Conservation (phyloP, 2,113 vertebrate species). For the Morone saxatilis region DNA sequence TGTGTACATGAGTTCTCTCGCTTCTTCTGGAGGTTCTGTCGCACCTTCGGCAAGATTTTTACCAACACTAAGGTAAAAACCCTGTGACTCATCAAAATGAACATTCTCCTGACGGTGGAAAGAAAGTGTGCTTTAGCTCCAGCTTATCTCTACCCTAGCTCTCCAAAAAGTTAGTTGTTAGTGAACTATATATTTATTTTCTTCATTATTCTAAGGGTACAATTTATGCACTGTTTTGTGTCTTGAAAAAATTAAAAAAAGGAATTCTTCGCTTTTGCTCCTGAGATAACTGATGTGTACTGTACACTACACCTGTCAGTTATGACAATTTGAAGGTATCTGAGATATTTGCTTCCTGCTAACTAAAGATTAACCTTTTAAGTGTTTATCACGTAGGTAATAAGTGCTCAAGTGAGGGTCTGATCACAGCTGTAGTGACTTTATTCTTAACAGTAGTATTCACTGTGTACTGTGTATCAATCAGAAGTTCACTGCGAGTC, state of each 20-base stretch:
- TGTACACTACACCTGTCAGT: neutral
- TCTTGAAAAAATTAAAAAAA: no score
- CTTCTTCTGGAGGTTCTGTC: slow-evolving; percentile 99
- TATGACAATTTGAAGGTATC: neutral
- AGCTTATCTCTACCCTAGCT: neutral
- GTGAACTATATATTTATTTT: neutral
- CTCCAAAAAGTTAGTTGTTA: neutral
- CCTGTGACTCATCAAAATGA: neutral
- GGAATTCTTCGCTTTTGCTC: neutral
- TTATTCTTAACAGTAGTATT: neutral
- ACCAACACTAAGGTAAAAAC: slow-evolving; percentile 96
- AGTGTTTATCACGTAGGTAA: neutral
- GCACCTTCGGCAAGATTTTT: slow-evolving; percentile 99
- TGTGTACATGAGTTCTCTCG: slow-evolving; percentile 98
- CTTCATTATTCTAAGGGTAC: neutral
- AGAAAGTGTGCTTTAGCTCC: neutral
- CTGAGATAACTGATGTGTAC: neutral
- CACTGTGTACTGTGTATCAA: neutral
- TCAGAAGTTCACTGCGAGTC: neutral
- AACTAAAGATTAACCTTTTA: neutral
- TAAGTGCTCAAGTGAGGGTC: neutral
- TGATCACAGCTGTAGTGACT: neutral
- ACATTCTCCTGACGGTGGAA: neutral
- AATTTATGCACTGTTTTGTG: neutral
- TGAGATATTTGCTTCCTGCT: neutral